Conservation (phyloP, 2,113 vertebrate genomes). For the Campylomormyrus tamandua region DNA sequence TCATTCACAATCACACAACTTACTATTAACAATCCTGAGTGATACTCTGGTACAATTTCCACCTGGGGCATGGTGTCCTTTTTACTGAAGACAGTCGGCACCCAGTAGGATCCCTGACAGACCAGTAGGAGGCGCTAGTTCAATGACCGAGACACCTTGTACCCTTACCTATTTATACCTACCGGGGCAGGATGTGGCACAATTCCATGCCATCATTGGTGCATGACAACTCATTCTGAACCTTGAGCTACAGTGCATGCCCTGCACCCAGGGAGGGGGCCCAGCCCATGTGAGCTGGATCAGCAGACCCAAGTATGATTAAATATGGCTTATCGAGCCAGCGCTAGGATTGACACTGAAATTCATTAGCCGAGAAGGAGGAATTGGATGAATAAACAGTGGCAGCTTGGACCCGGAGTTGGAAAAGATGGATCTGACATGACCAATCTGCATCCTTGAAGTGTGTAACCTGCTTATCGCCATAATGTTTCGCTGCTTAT, state of each 20-base stretch:
- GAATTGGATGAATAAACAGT: not conserved
- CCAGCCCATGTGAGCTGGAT: not conserved
- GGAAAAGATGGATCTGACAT: slow-evolving; percentile 18
- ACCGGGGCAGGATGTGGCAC: not conserved
- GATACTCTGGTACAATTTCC: not conserved
- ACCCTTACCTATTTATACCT: not conserved
- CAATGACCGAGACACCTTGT: not conserved
- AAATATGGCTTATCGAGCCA: not conserved
- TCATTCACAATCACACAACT: not conserved
- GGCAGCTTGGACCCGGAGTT: slow-evolving; percentile 7
- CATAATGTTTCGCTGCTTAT: slow-evolving; percentile 25
- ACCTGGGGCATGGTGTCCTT: not conserved
- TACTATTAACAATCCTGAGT: not conserved
- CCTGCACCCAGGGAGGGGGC: not conserved
- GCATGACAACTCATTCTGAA: not conserved
- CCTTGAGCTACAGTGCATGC: not conserved
- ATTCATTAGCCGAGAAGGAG: not conserved
- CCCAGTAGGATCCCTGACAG: not conserved
- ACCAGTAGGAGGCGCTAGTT: not conserved
- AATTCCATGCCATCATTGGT: not conserved
- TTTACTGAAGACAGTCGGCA: not conserved
- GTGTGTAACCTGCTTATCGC: slow-evolving; percentile 19
- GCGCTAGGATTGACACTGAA: not conserved
- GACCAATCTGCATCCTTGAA: slow-evolving; percentile 18
- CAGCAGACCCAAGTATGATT: not conserved